Evolutionary conservation across 2,888 invertebrate genomes (phyloP), one percentile per base, ranked within the genome.

Genomic region (Meteorus cinctellus): DNA sequence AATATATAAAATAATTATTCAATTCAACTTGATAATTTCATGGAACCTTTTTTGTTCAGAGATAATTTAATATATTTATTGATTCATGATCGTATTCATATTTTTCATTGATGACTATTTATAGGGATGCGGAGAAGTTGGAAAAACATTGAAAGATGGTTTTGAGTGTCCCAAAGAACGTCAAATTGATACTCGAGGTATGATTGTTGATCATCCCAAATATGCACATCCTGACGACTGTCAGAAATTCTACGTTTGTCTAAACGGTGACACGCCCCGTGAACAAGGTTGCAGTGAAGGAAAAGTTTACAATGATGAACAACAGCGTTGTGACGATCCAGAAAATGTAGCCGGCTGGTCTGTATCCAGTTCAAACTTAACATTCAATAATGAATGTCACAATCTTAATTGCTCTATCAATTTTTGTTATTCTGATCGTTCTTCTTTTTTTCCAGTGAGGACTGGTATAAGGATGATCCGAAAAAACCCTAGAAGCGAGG

Each of bases 321-420:
- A 93, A 0, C 95, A 96, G 90, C 93, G 93, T 88, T 97, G 97
- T 89, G 97, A 97, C 88, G 94, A 95, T 1, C 97, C 97, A 45
- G 96, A 97, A 90, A 97, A 97, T 89, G 97, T 97, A 73, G 92
- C 94, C 83, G 96, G 96, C 92, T 97, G 97, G 96, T 96, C 86
- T 91, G 93, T 79, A 51, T 73, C 48, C 48, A 51, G 48, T 34
- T 41, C 68, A n/a, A 67, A 68, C 60, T 81, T 2, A 4, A 2
- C 41, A 41, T 12, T 6, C 12, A 12, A 12, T 41, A 12, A 41
- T 41, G 8, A 41, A 41, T 41, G 12, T 6, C 12, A 41, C 12
- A 41, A 2, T 8, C 8, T 34, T 6, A 34, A 34, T 2, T 79
- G 34, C 59, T 16, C n/a, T 31, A 31, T 60, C 31, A 66, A 19